Base-by-base conservation (phyloP, 92 coral and sea anemone genomes). In the Bergia sp. region DNA sequence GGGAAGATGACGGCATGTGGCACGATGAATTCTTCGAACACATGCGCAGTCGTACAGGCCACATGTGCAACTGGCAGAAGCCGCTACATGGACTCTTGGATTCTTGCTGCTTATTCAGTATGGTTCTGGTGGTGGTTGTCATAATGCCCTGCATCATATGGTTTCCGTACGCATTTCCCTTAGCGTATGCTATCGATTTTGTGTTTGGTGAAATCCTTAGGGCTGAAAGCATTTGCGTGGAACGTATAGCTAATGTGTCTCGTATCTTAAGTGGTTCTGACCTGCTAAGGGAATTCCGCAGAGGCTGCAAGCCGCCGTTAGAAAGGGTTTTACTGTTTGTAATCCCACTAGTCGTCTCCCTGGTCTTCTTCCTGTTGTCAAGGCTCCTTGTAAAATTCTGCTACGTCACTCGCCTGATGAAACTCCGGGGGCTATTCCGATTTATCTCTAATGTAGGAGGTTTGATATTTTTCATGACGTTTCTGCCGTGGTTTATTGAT, bases 21-120 rank as follows among this genome's bases (percentile, higher is more conserved):
- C 81, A 73, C 39, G 44, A 74, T 3, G 66, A 81, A 11, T 91
- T 92, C 87, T 92, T 91, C 74, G 89, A 91, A 44, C 75, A 92
- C 85, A 90, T 92, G 95, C 89, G 95, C 43, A 73, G 55, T 49
- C 64, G 66, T 8, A 82, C 95, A 3, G 93, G 93, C 20, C 41
- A 86, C 73, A 76, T 92, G 85, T 92, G 93, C 81, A 38, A 92
- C 79, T 92, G 93, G 93, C 91, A 88, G 77, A 90, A 69, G 13
- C 89, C 89, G 11, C 72, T 86, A 11, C 36, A 57, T 15, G 92
- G 94, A 23, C 40, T 90, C 9, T 82, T 76, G 74, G 90, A 89
- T 76, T 76, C 90, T 2, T 1, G 90, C 8, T 38, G 91, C 16
- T 40, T 92, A 8, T 13, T 92, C 8, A 72, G 11, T 44, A 43